Evolutionary conservation across 2,888 invertebrate species (phyloP).

Genomic region (Mesorhabditis spiculigera): DNA sequence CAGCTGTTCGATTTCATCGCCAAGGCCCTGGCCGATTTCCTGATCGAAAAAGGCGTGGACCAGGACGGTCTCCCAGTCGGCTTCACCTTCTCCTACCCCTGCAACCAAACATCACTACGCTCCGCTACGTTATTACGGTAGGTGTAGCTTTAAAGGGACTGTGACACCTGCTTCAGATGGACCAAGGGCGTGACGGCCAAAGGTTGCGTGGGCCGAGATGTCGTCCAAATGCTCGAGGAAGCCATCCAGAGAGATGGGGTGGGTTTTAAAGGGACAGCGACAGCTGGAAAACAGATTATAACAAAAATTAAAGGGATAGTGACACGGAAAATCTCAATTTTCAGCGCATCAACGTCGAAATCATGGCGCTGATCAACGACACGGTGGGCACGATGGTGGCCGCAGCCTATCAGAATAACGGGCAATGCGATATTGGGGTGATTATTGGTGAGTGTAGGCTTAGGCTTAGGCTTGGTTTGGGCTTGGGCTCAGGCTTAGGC

Average conservation of each 20-base stretch:
- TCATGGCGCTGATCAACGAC: slow-evolving; percentile 63
- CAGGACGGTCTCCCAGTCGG: slow-evolving; percentile 80
- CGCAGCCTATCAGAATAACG: slow-evolving; percentile 61
- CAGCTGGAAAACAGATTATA: background rate
- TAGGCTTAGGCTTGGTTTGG: no score
- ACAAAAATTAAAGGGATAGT: background rate
- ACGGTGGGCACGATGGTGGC: slow-evolving; percentile 65
- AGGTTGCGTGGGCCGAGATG: slow-evolving; percentile 83
- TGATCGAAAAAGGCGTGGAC: slow-evolving; percentile 73
- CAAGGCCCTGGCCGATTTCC: slow-evolving; percentile 83
- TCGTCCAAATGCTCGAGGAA: slow-evolving; percentile 80
- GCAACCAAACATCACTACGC: slow-evolving; percentile 77
- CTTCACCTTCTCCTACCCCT: slow-evolving; percentile 94
- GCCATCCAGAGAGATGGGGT: slow-evolving; percentile 83
- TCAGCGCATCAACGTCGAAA: slow-evolving; percentile 65
- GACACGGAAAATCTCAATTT: no score
- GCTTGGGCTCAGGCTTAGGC: no score
- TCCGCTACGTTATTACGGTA: slow-evolving; percentile 62
- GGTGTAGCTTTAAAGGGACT: background rate
- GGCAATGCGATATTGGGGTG: slow-evolving; percentile 61
- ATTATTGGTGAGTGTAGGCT: slow-evolving; percentile 62
- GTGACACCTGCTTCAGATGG: slow-evolving; percentile 68
- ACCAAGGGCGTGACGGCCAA: slow-evolving; percentile 91
- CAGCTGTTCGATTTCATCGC: slow-evolving; percentile 92
- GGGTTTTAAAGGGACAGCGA: slow-evolving; percentile 6